Percentiles rank a stretch among this genome's conserved stretches.
phyloP scores from a whole-genome alignment of 2,113 vertebrate species.

The Alosa alosa region DNA sequence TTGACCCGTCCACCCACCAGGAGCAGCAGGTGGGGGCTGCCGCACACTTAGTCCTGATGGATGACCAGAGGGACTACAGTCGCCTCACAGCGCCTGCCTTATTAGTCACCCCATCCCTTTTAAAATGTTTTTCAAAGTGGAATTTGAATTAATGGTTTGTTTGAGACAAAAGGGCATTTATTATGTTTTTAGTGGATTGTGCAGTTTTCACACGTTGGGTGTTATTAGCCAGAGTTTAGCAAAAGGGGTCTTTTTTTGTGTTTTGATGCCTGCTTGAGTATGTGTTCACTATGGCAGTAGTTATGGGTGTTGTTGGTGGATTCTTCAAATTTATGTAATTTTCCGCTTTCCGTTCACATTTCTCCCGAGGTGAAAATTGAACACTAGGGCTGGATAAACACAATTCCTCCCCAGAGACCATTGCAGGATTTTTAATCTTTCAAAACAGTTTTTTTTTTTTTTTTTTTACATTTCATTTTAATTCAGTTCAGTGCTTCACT shows the following conservation, averaged over 20 bases:
- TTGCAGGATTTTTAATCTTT: neutral
- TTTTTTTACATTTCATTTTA: neutral
- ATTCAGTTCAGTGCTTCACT: neutral
- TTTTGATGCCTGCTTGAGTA: neutral
- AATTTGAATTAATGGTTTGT: slow-evolving; percentile 2
- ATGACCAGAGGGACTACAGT: slow-evolving; percentile 51
- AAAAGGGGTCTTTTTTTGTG: neutral
- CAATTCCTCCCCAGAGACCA: neutral
- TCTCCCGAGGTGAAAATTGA: neutral
- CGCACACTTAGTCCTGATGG: slow-evolving; percentile 61
- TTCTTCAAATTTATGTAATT: neutral
- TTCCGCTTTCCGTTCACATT: neutral
- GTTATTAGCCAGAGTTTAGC: neutral
- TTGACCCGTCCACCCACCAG: neutral
- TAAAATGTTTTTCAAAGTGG: neutral
- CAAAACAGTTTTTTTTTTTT: neutral
- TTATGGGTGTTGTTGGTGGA: neutral
- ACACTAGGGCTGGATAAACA: neutral
- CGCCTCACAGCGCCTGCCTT: neutral
- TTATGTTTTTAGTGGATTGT: neutral
- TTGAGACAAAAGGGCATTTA: neutral
- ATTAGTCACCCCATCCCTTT: neutral
- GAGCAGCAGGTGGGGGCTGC: slow-evolving; percentile 39
- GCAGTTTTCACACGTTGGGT: neutral
- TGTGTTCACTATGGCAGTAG: neutral